Evolutionary conservation across 2,888 invertebrate genomes (phyloP).

Genomic region (Drosophila merina): DNA sequence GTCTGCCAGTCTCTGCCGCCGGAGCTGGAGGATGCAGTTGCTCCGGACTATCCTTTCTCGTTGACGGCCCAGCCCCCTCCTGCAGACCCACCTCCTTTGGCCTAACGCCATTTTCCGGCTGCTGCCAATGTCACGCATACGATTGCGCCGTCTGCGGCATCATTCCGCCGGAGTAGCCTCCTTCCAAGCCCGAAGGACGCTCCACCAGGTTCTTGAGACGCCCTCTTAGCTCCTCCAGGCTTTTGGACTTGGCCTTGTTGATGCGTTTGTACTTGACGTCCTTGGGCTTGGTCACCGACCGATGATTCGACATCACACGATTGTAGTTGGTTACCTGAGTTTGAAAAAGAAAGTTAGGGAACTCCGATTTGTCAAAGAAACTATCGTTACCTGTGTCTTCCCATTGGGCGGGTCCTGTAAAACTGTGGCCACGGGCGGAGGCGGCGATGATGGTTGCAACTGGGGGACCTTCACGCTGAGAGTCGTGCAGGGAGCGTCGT

Average conservation of each 20-base stretch:
- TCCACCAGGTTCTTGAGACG: conserved; percentile 94
- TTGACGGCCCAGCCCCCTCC: not conserved
- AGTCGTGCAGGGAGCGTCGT: conserved; percentile 74
- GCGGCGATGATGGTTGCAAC: conserved; percentile 49
- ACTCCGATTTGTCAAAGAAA: not conserved
- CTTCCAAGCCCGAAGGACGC: conserved; percentile 85
- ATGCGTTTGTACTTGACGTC: conserved; percentile 96
- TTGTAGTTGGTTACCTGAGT: conserved; percentile 87
- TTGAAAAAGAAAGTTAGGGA: not conserved
- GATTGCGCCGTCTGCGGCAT: conserved; percentile 85
- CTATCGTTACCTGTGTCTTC: conserved; percentile 29
- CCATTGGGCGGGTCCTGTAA: conserved; percentile 47
- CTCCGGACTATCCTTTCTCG: not conserved
- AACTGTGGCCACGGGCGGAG: conserved; percentile 4
- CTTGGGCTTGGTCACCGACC: conserved; percentile 95
- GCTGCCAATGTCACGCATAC: conserved; percentile 85
- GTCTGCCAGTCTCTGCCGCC: conserved; percentile 39
- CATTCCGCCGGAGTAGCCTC: conserved; percentile 72
- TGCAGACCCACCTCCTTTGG: not conserved
- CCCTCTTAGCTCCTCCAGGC: conserved; percentile 92
- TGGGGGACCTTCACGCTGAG: conserved; percentile 72
- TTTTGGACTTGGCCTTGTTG: conserved; percentile 95
- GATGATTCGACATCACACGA: conserved; percentile 95
- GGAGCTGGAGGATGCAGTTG: conserved; percentile 8
- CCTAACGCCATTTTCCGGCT: conserved; percentile 16